These are phyloP conservation scores for Acrossocheilus fasciatus DNA, from an alignment of 2,797 vertebrate species.

Conservation along the genomic window DNA sequence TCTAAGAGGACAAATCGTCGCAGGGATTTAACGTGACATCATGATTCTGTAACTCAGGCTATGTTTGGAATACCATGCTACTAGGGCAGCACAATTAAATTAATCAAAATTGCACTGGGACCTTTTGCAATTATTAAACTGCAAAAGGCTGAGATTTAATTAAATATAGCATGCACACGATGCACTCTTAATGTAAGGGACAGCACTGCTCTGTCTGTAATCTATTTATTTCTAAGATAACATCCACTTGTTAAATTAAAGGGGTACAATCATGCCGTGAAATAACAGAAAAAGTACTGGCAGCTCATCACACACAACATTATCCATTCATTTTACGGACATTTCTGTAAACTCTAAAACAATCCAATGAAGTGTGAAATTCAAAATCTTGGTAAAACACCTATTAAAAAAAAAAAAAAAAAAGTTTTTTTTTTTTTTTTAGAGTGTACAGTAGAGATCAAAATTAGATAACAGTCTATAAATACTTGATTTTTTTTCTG, in stretches of 20 bases:
- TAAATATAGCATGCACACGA: not conserved
- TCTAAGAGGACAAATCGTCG: not conserved
- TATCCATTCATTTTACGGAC: too few species aligned
- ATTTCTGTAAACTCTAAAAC: too few species aligned
- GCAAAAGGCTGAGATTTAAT: not conserved
- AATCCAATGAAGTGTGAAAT: too few species aligned
- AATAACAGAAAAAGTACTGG: too few species aligned
- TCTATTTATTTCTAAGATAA: not conserved
- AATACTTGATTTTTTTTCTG: too few species aligned
- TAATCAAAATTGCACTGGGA: not conserved
- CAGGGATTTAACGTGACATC: not conserved
- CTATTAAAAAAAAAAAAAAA: too few species aligned
- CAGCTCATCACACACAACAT: too few species aligned
- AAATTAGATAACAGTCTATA: too few species aligned
- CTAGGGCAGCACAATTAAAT: not conserved
- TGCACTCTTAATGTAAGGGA: not conserved
- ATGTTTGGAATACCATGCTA: not conserved
- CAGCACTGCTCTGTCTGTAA: not conserved
- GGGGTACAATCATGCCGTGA: not conserved
- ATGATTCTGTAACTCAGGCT: not conserved
- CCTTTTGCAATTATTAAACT: slow-evolving; percentile 1
- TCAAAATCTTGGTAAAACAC: too few species aligned
- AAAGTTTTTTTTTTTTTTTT: too few species aligned
- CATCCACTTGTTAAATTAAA: not conserved
- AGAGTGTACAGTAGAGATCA: too few species aligned